Evolutionary conservation across 2,113 vertebrate species (phyloP), one percentile per base, ranked within the genome.

Genomic region (Apeltes quadracus): DNA sequence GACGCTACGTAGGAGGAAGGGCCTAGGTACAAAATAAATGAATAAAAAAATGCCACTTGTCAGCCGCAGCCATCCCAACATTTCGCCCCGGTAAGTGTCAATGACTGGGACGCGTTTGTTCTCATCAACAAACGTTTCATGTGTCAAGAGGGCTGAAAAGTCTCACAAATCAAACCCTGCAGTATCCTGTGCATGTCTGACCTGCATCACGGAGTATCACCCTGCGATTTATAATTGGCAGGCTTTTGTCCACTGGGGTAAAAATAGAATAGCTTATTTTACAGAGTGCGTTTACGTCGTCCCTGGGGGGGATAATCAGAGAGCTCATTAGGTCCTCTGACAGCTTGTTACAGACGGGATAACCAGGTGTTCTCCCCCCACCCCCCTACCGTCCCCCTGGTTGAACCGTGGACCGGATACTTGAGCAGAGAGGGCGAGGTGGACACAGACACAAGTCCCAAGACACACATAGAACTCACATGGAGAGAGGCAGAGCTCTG

Each of bases 221-320:
- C 56, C 68, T 2, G 57, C 73, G 76, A 90, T 88, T 84, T 68
- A 84, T 79, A 89, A 88, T 84, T 79, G 86, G 53, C 69, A 67
- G 34, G 25, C 20, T 71, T 76, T 66, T 81, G 73, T 80, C 84
- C 85, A 76, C 63, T 66, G 78, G 68, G 65, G 79, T 81, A 87
- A 83, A 92, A 83, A 85, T 85, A 72, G 79, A 89, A 81, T 73
- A 46, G 51, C 67, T 82, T 77, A 69, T 81, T 85, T 78, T 73
- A 72, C 71, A 79, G 73, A 72, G 43, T 67, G 72, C 57, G 53
- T 79, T 70, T 46, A 71, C 50, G 61, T 55, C 8, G 43, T 87
- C 93, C 84, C 85, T 2, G n/a, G 83, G 83, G 89, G 89, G 53
- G 79, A 85, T 68, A 92, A 92, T 92, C 91, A 93, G 78, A 78